These are phyloP conservation scores for Huso huso DNA, from an alignment of 2,797 vertebrate genomes.

Conservation along the genomic window DNA sequence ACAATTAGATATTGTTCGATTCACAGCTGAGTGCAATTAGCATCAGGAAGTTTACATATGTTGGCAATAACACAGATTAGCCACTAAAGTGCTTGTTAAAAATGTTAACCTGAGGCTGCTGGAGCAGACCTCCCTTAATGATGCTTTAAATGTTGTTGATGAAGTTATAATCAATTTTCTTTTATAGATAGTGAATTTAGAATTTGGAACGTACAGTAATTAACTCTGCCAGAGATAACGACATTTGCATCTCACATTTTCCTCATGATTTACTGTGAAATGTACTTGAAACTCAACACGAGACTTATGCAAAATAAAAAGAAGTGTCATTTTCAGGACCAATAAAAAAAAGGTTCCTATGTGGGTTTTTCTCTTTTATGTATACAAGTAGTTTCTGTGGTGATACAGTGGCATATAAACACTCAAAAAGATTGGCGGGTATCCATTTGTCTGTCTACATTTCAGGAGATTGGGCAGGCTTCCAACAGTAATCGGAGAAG, in stretches of 20 bases:
- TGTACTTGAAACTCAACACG: conserved; percentile 39
- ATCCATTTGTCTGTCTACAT: neutral
- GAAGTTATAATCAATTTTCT: conserved; percentile 87
- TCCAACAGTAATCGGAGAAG: conserved; percentile 13
- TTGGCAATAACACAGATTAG: conserved; percentile 80
- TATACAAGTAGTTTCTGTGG: conserved; percentile 47
- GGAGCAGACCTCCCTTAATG: conserved; percentile 83
- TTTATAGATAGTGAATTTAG: conserved; percentile 79
- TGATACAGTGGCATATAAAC: conserved; percentile 32
- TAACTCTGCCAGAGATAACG: conserved; percentile 71
- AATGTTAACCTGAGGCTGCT: conserved; percentile 86
- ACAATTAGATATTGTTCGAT: conserved; percentile 98
- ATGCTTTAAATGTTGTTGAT: conserved; percentile 90
- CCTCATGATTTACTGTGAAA: conserved; percentile 49
- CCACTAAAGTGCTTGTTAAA: conserved; percentile 82
- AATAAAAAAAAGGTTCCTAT: conserved; percentile 24
- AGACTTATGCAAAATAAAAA: neutral
- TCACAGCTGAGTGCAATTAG: conserved; percentile 96
- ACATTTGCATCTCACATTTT: conserved; percentile 63
- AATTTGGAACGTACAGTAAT: conserved; percentile 68
- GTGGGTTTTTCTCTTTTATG: conserved; percentile 40
- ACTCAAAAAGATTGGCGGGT: neutral
- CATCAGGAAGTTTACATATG: conserved; percentile 82
- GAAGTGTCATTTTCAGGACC: neutral
- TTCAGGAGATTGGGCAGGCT: neutral